phyloP scores from a whole-genome alignment of 2,113 vertebrate species.

The Haplotaxodon microlepis region DNA sequence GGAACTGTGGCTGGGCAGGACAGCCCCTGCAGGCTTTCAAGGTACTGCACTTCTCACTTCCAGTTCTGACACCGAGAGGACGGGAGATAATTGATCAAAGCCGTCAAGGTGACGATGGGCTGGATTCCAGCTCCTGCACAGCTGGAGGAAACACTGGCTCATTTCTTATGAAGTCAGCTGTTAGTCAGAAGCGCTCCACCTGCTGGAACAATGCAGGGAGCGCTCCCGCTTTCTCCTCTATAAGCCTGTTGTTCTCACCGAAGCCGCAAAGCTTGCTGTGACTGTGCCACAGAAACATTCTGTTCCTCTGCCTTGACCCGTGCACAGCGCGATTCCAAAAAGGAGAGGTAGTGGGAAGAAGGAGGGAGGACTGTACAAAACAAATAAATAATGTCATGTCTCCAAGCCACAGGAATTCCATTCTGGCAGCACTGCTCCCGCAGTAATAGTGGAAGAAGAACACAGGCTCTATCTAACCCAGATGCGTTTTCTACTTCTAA shows the following conservation, averaged over 20 bases:
- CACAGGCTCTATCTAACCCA: conserved; percentile 82
- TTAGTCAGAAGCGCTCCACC: conserved; percentile 54
- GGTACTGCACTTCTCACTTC: conserved; percentile 31
- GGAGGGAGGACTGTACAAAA: conserved; percentile 75
- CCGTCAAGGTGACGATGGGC: conserved; percentile 1
- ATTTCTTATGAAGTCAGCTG: conserved; percentile 15
- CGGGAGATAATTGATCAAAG: conserved; percentile 38
- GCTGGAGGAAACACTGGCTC: conserved; percentile 19
- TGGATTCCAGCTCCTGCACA: conserved; percentile 20
- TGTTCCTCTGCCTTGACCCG: conserved; percentile 77
- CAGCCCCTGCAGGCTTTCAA: neutral
- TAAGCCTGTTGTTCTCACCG: conserved; percentile 54
- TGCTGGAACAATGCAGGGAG: conserved; percentile 54
- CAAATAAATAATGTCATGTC: conserved; percentile 87
- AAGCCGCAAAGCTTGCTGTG: conserved; percentile 3
- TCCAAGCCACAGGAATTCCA: conserved; percentile 88
- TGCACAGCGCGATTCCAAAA: conserved; percentile 72
- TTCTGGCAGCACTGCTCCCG: conserved; percentile 75
- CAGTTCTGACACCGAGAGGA: conserved; percentile 13
- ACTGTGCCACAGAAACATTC: conserved; percentile 80
- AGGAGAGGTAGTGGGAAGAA: conserved; percentile 64
- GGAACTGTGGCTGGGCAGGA: conserved; percentile 31
- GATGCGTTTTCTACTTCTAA: conserved; percentile 76
- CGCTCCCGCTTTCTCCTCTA: conserved; percentile 15
- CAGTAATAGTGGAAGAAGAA: conserved; percentile 78